These are phyloP conservation scores for Drosophila pachea DNA, from an alignment of 1,140 invertebrate genomes.

Conservation along the genomic window DNA sequence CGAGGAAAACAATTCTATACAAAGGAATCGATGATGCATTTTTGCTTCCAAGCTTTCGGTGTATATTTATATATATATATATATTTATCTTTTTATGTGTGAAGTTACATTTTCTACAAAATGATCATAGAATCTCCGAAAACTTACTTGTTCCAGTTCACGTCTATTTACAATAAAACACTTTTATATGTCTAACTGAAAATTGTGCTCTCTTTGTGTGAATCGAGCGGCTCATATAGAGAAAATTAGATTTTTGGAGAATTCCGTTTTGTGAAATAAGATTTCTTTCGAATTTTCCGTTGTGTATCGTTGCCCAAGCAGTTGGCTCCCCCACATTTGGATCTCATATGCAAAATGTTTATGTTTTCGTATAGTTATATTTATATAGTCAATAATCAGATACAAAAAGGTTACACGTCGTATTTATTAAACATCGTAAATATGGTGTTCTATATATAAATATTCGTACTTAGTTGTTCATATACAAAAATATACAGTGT, in stretches of 20 bases:
- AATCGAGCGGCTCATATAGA: neutral
- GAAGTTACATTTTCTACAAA: neutral
- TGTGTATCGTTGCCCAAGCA: too few relatives aligned
- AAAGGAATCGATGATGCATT: neutral
- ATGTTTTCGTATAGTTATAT: neutral
- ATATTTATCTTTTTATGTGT: too few relatives aligned
- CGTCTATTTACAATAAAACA: constrained; percentile 18
- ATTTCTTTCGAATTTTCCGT: too few relatives aligned
- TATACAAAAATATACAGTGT: neutral
- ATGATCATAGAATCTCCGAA: constrained; percentile 25
- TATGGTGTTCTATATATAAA: neutral
- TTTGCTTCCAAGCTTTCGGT: constrained; percentile 20
- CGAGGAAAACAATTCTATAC: too few relatives aligned
- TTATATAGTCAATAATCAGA: neutral
- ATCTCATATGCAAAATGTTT: too few relatives aligned
- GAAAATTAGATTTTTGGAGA: too few relatives aligned
- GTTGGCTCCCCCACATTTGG: too few relatives aligned
- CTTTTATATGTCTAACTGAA: neutral
- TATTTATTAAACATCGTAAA: neutral
- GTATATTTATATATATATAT: neutral
- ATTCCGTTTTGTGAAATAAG: too few relatives aligned
- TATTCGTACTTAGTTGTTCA: neutral
- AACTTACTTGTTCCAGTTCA: constrained; percentile 27
- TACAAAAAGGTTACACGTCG: neutral
- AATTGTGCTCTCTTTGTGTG: neutral